Base-by-base conservation (phyloP, 2,797 vertebrate genomes). In the Meriones psammophilus region DNA sequence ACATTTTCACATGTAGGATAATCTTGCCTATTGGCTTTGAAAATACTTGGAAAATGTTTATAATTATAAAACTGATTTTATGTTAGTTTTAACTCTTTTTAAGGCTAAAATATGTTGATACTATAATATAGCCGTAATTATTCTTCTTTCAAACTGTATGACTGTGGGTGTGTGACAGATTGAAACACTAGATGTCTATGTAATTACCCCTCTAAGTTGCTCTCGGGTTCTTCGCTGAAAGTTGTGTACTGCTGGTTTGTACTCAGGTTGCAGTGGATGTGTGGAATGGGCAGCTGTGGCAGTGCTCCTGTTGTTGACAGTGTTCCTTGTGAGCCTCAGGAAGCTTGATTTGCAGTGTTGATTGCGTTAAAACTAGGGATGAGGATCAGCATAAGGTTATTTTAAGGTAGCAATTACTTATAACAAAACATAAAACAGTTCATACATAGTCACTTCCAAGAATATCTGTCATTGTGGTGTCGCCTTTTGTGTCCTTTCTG, bases 1-100 rank as follows among this genome's bases (percentile, higher is more conserved):
- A 76, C 36, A 24, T 46, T 80, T 69, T 87, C 8, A 69, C 62
- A 18, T 88, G 54, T 2, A 79, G 71, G 42, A 39, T 91, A n/a
- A 36, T n/a, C 30, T 54, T 94, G 20, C 87, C 33, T 96, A 83
- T 96, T 12, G 88, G 3, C 36, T 73, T 91, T 91, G 91, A 96
- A 69, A 92, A 60, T 88, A 69, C n/a, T 90, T 88, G 36, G 39
- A 58, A 62, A 73, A 79, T 77, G 33, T 69, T 85, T 7, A 24
- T 85, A 30, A 78, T 92, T 56, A 78, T 76, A 86, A 89, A 78
- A 33, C 0, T 76, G 42, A 87, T 73, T 89, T 95, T 93, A 90
- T 79, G 78, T 91, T 94, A 85, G 68, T 14, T 42, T 46, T 42
- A 85, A 84, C 68, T 1, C 18, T 56, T 92, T 89, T 92, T 46